phyloP scores from a whole-genome alignment of 2,797 vertebrate species.

The Neopelma chrysocephalum region DNA sequence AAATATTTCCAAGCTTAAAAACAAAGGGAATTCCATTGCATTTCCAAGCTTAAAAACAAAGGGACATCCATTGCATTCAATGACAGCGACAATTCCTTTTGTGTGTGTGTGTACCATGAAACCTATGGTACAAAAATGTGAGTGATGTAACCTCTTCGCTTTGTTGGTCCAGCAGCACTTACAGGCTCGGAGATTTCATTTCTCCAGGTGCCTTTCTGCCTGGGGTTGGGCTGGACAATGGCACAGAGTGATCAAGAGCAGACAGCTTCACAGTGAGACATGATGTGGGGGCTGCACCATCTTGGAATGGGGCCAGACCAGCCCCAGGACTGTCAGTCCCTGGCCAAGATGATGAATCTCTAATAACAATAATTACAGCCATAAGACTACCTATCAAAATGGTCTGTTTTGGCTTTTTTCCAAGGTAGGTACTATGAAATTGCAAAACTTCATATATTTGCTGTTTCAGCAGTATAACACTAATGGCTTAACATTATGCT shows the following conservation, averaged over 20 bases:
- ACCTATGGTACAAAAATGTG: not conserved
- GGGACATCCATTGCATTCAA: not conserved
- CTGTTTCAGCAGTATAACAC: not conserved
- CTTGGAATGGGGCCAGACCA: not conserved
- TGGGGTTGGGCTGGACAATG: not conserved
- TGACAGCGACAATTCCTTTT: fast-evolving
- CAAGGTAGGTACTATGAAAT: not conserved
- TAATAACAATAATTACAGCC: not conserved
- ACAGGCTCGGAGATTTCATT: not conserved
- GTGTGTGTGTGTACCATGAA: not conserved
- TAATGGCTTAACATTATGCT: not conserved
- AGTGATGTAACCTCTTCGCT: not conserved
- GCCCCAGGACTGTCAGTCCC: not conserved
- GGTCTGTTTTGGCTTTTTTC: not conserved
- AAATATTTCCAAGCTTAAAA: not conserved
- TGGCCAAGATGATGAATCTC: fast-evolving
- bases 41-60: not conserved
- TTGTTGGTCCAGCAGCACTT: not conserved
- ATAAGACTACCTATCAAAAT: not conserved
- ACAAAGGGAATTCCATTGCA: not conserved
- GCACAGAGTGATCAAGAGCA: not conserved
- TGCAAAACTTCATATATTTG: not conserved
- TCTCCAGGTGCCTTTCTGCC: not conserved
- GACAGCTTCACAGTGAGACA: not conserved
- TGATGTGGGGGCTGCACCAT: fast-evolving